Evolutionary conservation across 2,888 invertebrate species (phyloP).

Genomic region (Pteria penguin): DNA sequence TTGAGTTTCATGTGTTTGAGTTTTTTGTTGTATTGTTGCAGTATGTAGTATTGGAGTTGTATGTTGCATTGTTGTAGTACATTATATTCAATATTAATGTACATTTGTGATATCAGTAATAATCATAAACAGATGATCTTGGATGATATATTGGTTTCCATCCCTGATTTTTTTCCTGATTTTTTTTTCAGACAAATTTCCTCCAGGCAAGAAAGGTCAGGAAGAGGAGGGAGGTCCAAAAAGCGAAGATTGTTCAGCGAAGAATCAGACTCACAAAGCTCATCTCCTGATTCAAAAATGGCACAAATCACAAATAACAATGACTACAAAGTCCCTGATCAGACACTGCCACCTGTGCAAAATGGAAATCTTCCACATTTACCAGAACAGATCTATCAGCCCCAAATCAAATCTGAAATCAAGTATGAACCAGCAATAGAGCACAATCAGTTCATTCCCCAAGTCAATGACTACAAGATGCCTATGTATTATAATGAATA

Average conservation of each 20-base stretch:
- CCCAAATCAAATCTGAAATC: conserved; percentile 23
- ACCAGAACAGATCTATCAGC: conserved; percentile 8
- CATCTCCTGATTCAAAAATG: conserved; percentile 16
- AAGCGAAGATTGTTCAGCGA: conserved; percentile 23
- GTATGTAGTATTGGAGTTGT: too few species aligned
- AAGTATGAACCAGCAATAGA: conserved; percentile 14
- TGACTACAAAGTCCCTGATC: conserved; percentile 2
- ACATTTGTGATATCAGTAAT: too few species aligned
- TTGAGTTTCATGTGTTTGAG: too few species aligned
- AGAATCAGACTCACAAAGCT: conserved; percentile 4
- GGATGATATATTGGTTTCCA: too few species aligned
- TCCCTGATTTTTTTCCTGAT: too few species aligned
- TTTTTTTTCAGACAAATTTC: conserved; percentile 40
- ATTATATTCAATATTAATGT: too few species aligned
- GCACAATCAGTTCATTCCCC: conserved; percentile 14
- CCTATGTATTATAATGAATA: conserved; percentile 28
- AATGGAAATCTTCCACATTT: neutral
- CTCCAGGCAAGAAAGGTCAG: conserved; percentile 39
- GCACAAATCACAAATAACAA: conserved; percentile 3
- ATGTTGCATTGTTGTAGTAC: too few species aligned
- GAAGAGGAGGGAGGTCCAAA: neutral
- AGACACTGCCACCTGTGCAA: neutral
- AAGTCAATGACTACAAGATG: conserved; percentile 17
- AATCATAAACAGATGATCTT: too few species aligned
- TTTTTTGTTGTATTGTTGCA: too few species aligned